phyloP scores from a whole-genome alignment of 2,113 vertebrate species.

The Hemichromis elongatus region DNA sequence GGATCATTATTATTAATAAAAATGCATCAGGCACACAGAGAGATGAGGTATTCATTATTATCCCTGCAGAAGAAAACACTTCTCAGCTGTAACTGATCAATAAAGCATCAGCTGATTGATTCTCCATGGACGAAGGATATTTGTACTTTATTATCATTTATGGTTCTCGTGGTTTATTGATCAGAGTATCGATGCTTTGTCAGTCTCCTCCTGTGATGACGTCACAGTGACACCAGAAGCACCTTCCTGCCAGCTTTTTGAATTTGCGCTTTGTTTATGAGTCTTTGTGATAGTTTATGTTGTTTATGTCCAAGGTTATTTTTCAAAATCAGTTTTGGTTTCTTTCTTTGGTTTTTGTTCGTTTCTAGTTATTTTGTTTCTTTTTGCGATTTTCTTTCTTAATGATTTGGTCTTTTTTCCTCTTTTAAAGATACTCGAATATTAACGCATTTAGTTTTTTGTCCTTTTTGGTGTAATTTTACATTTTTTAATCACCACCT shows the following conservation, averaged over 20 bases:
- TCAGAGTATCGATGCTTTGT: not conserved
- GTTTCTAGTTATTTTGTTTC: not conserved
- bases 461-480: not conserved
- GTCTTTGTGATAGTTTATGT: not conserved
- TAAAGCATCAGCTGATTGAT: not conserved
- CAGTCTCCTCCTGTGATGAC: not conserved
- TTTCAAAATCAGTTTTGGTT: not conserved
- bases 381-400: not conserved
- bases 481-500: no score
- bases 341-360: not conserved
- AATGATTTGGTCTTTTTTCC: not conserved
- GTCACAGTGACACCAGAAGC: not conserved
- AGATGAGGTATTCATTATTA: rapidly evolving
- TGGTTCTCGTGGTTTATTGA: not conserved
- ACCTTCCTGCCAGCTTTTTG: not conserved
- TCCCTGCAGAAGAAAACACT: not conserved
- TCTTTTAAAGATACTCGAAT: no score
- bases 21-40: not conserved
- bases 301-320: not conserved
- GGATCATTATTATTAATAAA: not conserved
- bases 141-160: not conserved
- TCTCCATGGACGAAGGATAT: not conserved
- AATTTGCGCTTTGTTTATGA: not conserved
- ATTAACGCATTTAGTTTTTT: rapidly evolving
- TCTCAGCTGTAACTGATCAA: not conserved